Evolutionary conservation across 2,797 vertebrate species (phyloP), one percentile per base, ranked within the genome.

Genomic region (Enteromius thamalakanensis): DNA sequence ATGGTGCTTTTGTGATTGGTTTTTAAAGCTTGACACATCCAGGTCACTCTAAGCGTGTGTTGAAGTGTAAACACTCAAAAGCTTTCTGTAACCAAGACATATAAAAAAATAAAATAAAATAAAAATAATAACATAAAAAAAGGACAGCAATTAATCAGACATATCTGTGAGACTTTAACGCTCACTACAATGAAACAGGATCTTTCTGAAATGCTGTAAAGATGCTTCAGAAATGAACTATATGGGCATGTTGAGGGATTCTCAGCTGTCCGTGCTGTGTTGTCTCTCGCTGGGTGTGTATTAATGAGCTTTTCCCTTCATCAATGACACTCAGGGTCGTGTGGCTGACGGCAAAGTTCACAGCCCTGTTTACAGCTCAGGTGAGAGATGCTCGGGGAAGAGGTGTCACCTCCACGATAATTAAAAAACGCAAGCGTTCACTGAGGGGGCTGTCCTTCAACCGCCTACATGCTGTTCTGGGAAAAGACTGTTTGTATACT

Each of bases 231-330:
- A 49, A 51, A 58, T 55, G 0, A 4, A 12, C 29, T 67, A 40
- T 40, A 40, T 21, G 6, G 19, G 53, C 11, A 58, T n/a, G 40
- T 60, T 80, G 19, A 42, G 11, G 79, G 53, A 62, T 71, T 71
- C 12, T 62, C 79, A 10, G 53, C 40, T 81, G 85, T 81, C 76
- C 53, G 58, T 81, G 34, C 76, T 80, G 64, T 93, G 91, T 90
- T 92, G 94, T 90, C 93, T 94, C 82, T 88, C 15, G 92, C 88
- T 68, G 88, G 93, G 91, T 88, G 76, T 90, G 91, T 91, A 88
- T 90, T 91, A 93, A 93, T 91, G 91, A 92, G 90, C 89, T 89
- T 88, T 88, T 93, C 92, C 93, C 94, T 95, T 94, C 95, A 96
- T 95, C 92, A 95, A 94, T 88, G 84, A 89, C 93, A 94, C 91